Evolutionary conservation across 2,797 vertebrate genomes (phyloP).

Genomic region (Acridotheres tristis): DNA sequence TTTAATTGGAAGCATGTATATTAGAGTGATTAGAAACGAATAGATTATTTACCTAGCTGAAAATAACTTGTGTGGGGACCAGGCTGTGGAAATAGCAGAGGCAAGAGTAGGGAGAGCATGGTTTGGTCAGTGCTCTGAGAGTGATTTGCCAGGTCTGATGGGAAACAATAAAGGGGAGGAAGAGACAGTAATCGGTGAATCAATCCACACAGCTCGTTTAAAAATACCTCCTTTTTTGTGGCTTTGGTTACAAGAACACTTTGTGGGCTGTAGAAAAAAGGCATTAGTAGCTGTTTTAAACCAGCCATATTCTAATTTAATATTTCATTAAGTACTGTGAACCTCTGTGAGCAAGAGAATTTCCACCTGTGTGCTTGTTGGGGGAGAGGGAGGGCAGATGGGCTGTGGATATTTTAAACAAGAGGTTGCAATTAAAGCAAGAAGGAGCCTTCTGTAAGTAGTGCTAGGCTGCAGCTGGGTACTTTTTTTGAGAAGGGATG

Average conservation of each 20-base stretch:
- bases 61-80: not conserved
- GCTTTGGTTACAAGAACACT: conserved; percentile 64
- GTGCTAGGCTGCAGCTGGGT: not conserved
- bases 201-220: not conserved
- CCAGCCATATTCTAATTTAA: not conserved
- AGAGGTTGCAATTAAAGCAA: not conserved
- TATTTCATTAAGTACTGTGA: not conserved
- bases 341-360: not conserved
- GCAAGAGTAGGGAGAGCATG: not conserved
- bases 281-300: conserved; percentile 5
- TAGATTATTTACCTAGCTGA: not conserved
- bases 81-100: not conserved
- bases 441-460: not conserved
- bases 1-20: not conserved
- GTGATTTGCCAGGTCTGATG: conserved; percentile 11
- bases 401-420: not conserved
- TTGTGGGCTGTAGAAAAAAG: conserved; percentile 27
- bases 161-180: conserved; percentile 30
- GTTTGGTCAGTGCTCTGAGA: not conserved
- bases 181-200: conserved; percentile 34
- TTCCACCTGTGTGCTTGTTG: not conserved
- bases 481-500: not conserved
- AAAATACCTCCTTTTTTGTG: conserved; percentile 52
- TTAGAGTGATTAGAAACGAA: not conserved
- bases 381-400: not conserved